These are phyloP conservation scores for Catharus fuscescens DNA, from an alignment of 2,113 vertebrate genomes.

Conservation along the genomic window DNA sequence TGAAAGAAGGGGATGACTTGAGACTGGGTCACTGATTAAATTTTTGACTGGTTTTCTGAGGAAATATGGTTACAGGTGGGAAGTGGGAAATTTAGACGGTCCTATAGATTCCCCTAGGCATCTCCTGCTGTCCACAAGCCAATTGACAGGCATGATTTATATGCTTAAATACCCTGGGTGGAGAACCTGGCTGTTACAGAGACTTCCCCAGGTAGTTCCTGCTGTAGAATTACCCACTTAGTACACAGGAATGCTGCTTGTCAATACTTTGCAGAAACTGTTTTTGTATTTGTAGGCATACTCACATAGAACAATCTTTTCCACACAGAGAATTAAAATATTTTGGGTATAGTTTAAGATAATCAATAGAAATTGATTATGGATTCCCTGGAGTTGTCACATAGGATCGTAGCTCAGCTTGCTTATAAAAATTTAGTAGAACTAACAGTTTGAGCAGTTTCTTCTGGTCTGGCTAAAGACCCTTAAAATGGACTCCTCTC, in stretches of 20 bases:
- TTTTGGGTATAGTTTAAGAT: not conserved
- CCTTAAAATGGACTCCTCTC: not conserved
- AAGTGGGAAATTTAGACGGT: not conserved
- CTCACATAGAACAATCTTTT: not conserved
- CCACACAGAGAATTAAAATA: not conserved
- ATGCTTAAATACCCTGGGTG: not conserved
- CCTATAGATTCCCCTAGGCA: not conserved
- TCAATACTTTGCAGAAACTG: not conserved
- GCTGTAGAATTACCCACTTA: not conserved
- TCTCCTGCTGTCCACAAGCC: not conserved
- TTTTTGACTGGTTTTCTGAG: not conserved
- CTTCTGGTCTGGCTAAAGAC: not conserved
- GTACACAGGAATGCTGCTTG: not conserved
- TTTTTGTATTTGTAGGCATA: not conserved
- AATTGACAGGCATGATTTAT: not conserved
- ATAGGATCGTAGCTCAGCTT: not conserved
- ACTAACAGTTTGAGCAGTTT: not conserved
- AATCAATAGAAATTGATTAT: not conserved
- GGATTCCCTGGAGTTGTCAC: not conserved
- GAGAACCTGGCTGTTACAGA: not conserved
- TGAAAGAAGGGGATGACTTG: not conserved
- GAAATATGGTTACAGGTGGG: not conserved
- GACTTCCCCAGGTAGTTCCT: not conserved
- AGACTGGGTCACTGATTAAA: not conserved
- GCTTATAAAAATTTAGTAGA: not conserved